Base-by-base conservation (phyloP, 1,140 invertebrate genomes). In the Sycophila sp. region DNA sequence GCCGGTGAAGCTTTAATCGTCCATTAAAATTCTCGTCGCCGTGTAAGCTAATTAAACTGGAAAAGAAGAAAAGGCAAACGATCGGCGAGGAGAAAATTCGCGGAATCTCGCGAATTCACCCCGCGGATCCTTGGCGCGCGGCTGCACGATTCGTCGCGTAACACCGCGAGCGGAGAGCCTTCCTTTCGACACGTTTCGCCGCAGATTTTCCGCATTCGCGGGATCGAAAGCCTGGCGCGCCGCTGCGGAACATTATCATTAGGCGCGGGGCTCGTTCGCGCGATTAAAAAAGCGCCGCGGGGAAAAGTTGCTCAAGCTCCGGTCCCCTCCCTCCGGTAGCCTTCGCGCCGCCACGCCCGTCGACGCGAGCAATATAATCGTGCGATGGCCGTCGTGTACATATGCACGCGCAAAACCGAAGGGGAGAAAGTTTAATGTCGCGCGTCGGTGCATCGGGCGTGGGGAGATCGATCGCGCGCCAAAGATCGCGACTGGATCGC, bases 381-480 rank as follows among this genome's bases (percentile, higher is more conserved):
- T 19, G 45, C 30, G 24, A 49, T 63, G 36, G 49, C 15, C 42
- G 36, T 62, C 17, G 59, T 5, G 0, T 34, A 2, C 26, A 17
- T 28, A n/a, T 32, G 28, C 13, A 15, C 28, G 24, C 26, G 59
- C 5, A 45, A 47, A 47, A 28, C 32, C 40, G 40, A 15, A 15
- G 10, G 62, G 38, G 62, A 51, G 62, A 64, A 64, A 64, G 60
- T 64, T 63, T 47, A 32, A 28, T 30, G 28, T 7, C 42, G 34
- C 40, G 45, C 15, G 30, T 28, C 19, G 4, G 19, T 36, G n/a
- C n/a, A n/a, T n/a, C n/a, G n/a, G n/a, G n/a, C n/a, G n/a, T n/a
- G n/a, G n/a, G n/a, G n/a, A n/a, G n/a, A n/a, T n/a, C n/a, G n/a
- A n/a, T n/a, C n/a, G 19, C 10, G 17, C 22, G 32, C 19, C 13